phyloP scores from a whole-genome alignment of 2,113 vertebrate genomes.

The Anhinga rufa region DNA sequence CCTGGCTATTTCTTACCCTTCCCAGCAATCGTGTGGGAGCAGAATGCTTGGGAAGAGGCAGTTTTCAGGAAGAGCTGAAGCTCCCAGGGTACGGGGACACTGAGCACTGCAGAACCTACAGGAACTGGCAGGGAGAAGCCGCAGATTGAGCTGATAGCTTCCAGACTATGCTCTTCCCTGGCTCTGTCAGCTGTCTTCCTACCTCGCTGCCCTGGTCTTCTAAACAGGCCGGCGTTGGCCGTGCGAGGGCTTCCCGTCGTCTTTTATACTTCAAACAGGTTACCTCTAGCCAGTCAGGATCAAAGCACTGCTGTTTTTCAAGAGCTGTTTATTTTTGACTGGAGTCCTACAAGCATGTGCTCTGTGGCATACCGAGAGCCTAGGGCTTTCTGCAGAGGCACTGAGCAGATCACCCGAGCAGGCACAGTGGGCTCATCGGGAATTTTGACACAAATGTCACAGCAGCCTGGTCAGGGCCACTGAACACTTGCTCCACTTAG shows the following conservation, averaged over 20 bases:
- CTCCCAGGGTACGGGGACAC: background rate
- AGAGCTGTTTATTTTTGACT: background rate
- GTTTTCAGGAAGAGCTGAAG: background rate
- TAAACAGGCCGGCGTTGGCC: background rate
- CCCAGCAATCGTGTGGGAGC: background rate
- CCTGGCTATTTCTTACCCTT: background rate
- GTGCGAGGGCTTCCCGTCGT: fast-evolving
- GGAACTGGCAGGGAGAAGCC: background rate
- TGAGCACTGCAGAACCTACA: background rate
- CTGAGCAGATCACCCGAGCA: background rate
- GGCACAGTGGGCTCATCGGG: background rate
- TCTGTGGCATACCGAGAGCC: background rate
- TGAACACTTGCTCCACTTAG: background rate
- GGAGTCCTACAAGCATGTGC: background rate
- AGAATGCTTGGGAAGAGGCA: background rate
- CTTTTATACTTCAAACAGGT: background rate
- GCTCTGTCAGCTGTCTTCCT: background rate
- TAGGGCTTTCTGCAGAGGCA: background rate
- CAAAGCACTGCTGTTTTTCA: background rate
- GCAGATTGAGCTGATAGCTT: background rate
- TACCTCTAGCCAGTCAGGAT: background rate
- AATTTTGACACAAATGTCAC: background rate
- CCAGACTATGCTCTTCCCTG: background rate
- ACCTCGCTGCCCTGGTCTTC: background rate
- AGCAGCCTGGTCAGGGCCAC: background rate